A percentile compares a stretch with the other conserved stretches of the same genome.
Conservation (phyloP, 2,797 vertebrate genomes). For the Sebastes diaconus region DNA sequence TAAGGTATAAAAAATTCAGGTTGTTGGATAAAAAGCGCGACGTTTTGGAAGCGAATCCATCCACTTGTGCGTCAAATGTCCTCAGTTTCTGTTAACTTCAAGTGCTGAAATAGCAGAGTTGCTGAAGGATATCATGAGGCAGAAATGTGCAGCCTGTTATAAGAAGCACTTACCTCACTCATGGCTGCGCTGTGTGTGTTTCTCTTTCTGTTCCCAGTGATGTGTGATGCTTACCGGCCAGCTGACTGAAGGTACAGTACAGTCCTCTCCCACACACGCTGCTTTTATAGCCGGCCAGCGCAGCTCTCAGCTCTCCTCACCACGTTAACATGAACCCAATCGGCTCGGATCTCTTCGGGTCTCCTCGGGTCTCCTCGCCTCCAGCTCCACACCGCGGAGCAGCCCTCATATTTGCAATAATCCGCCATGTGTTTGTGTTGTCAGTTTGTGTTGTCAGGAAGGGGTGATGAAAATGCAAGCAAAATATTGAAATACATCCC, state of each 20-base stretch:
- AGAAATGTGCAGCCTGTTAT: not conserved
- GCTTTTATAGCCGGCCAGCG: conserved; percentile 73
- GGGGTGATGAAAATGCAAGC: not conserved
- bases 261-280: conserved; percentile 46
- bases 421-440: not conserved
- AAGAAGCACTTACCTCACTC: conserved; percentile 80
- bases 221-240: conserved; percentile 23
- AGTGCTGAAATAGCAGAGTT: not conserved
- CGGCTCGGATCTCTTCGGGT: conserved; percentile 33
- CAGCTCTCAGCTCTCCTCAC: conserved; percentile 34
- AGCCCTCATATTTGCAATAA: not conserved
- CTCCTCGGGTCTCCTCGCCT: conserved; percentile 32
- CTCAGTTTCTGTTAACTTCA: not conserved
- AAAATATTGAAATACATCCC: not conserved
- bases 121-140: not conserved
- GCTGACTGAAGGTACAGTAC: conserved; percentile 31
- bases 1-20: not conserved
- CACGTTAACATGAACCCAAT: conserved; percentile 71
- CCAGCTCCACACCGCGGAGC: conserved; percentile 1
- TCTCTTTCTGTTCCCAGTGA: conserved; percentile 16
- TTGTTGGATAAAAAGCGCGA: not conserved
- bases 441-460: not conserved
- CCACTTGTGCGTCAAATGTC: not conserved
- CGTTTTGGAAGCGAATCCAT: not conserved
- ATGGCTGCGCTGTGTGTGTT: conserved; percentile 62